These are phyloP conservation scores for Fopius arisanus DNA, from an alignment of 1,140 invertebrate genomes.

Conservation along the genomic window DNA sequence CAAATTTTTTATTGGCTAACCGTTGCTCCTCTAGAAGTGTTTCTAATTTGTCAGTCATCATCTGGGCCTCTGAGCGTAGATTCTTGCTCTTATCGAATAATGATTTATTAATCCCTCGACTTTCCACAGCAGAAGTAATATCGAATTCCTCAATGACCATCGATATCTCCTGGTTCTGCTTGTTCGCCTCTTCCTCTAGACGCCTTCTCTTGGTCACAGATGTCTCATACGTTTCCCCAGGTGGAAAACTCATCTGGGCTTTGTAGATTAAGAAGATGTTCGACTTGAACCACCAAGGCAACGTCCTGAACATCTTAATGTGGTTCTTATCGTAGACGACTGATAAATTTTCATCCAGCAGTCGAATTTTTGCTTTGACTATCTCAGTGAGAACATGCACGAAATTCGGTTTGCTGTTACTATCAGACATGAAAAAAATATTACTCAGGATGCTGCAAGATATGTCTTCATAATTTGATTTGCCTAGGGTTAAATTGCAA, in stretches of 20 bases:
- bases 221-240: conserved; percentile 23
- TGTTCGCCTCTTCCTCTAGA: conserved; percentile 17
- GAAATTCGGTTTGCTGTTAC: conserved; percentile 44
- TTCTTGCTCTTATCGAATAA: conserved; percentile 23
- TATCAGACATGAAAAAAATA: conserved; percentile 47
- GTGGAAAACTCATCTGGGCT: conserved; percentile 1
- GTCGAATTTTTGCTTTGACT: conserved; percentile 47
- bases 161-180: conserved; percentile 22
- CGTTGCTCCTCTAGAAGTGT: conserved; percentile 45
- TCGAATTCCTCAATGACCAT: conserved; percentile 34
- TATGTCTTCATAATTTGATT: conserved; percentile 38
- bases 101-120: conserved; percentile 37
- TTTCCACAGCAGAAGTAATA: conserved; percentile 25
- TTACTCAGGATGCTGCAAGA: conserved; percentile 49
- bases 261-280: conserved; percentile 41
- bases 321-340: conserved; percentile 59
- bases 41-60: conserved; percentile 41
- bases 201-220: conserved; percentile 34
- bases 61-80: conserved; percentile 38
- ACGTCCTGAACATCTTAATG: conserved; percentile 51
- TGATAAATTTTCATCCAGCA: conserved; percentile 41
- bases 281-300: conserved; percentile 62
- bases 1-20: conserved; percentile 40
- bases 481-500: conserved; percentile 44
- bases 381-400: conserved; percentile 53